These are phyloP conservation scores for Acleris emargana DNA, from an alignment of 2,888 invertebrate genomes.

Conservation along the genomic window DNA sequence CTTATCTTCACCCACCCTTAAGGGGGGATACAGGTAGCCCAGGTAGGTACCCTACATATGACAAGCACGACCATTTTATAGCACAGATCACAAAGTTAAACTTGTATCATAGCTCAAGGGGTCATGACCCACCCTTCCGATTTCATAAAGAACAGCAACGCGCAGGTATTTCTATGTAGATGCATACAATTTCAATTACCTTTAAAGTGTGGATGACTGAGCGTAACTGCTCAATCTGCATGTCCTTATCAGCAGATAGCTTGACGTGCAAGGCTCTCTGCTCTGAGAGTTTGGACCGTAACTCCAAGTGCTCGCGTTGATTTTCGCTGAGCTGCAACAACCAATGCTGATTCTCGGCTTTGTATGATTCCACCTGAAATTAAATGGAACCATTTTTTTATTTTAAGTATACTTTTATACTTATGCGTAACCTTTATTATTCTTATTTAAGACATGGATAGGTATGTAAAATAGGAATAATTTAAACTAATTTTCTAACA, in stretches of 20 bases:
- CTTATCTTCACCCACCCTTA: no score
- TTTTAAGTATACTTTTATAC: background rate
- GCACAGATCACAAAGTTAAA: no score
- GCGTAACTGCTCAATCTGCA: slow-evolving; percentile 75
- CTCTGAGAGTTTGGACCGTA: slow-evolving; percentile 77
- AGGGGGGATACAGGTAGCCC: no score
- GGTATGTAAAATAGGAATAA: no score
- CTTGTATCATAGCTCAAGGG: no score
- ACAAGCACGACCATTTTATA: no score
- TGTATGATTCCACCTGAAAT: slow-evolving; percentile 82
- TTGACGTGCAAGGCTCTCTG: slow-evolving; percentile 68
- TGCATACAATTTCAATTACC: slow-evolving; percentile 46
- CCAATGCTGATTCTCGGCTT: slow-evolving; percentile 86
- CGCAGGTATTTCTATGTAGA: no score
- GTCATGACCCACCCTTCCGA: no score
- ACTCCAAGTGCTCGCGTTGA: slow-evolving; percentile 78
- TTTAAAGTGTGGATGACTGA: slow-evolving; percentile 67
- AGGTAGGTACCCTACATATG: no score
- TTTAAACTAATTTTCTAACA: no score
- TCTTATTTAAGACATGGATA: no score
- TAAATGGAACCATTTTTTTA: background rate
- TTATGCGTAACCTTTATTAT: background rate
- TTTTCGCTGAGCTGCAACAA: slow-evolving; percentile 80
- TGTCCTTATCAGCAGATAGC: slow-evolving; percentile 71
- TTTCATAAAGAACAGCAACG: no score